phyloP scores from a whole-genome alignment of 2,888 invertebrate genomes.

The Idaea straminata region DNA sequence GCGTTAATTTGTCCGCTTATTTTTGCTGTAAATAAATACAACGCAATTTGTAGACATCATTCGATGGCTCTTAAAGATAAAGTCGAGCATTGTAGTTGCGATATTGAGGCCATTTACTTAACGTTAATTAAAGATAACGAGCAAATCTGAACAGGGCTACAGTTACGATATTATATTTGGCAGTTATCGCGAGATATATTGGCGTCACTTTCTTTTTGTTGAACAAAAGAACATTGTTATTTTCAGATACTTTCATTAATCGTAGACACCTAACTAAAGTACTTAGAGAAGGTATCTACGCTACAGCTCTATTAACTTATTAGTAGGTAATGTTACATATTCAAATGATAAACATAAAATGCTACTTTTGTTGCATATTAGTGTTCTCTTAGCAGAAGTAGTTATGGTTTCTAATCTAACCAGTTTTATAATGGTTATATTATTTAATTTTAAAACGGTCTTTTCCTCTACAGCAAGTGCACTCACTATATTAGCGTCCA shows the following conservation, averaged over 20 bases:
- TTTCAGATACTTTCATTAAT: background rate
- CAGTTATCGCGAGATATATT: conserved; percentile 17
- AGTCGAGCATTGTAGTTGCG: conserved; percentile 54
- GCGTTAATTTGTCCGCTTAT: conserved; percentile 56
- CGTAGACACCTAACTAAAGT: background rate
- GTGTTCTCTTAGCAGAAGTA: background rate
- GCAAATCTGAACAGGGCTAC: conserved; percentile 37
- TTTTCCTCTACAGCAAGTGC: background rate
- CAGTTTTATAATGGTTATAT: background rate
- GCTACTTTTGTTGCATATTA: background rate
- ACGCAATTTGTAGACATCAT: conserved; percentile 63
- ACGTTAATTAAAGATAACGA: conserved; percentile 66
- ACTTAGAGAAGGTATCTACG: background rate
- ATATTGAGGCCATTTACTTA: conserved; percentile 58
- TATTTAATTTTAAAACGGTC: background rate
- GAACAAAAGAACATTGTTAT: conserved; percentile 1
- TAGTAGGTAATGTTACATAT: background rate
- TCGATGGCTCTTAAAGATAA: conserved; percentile 57
- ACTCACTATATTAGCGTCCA: background rate
- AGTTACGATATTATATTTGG: conserved; percentile 26
- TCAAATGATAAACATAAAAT: background rate
- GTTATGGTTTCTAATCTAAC: background rate
- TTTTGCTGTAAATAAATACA: conserved; percentile 62
- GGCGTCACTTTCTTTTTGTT: conserved; percentile 1
- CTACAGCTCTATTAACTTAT: background rate